Evolutionary conservation across 2,888 invertebrate species (phyloP), one percentile per base, ranked within the genome.

Genomic region (Alloscopus bannaensis): DNA sequence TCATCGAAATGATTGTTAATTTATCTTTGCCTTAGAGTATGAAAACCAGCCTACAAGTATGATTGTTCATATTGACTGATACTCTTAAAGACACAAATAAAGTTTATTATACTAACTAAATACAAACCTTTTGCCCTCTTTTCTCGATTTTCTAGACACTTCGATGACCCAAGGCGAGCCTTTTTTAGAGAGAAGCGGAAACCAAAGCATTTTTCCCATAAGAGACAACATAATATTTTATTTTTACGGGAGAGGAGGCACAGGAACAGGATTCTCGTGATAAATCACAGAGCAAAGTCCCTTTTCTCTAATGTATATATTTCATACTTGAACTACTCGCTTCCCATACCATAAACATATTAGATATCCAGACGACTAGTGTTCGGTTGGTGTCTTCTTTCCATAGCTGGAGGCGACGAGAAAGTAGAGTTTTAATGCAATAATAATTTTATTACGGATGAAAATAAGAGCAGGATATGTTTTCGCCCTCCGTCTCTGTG

Each of bases 341-440:
- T 11, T 24, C 28, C 16, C 20, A 8, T 18, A 3, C 18, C 36
- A 13, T 36, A 36, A 36, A 8, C 36, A 8, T 36, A 6, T 36
- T 8, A 36, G 36, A 36, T 36, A 57, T 26, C 28, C 24, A 24
- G 24, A 16, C n/a, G 29, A n/a, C 26, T 20, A 52, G 18, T 18
- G n/a, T n/a, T n/a, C n/a, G n/a, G n/a, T n/a, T n/a, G n/a, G n/a
- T n/a, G n/a, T n/a, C n/a, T n/a, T n/a, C n/a, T n/a, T n/a, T 40
- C 22, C 16, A 24, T 64, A 26, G 64, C 64, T 64, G 42, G 26
- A 20, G 50, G 50, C 47, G 1, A 60, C 18, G 20, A 60, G 36
- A 65, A 13, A 50, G 29, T 0, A 47, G 65, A 50, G 65, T 64
- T 65, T 22, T 28, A 64, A 64, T 29, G n/a, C 29, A 65, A 65